phyloP scores from a whole-genome alignment of 1,140 invertebrate species.

The Drosophila navojoa region DNA sequence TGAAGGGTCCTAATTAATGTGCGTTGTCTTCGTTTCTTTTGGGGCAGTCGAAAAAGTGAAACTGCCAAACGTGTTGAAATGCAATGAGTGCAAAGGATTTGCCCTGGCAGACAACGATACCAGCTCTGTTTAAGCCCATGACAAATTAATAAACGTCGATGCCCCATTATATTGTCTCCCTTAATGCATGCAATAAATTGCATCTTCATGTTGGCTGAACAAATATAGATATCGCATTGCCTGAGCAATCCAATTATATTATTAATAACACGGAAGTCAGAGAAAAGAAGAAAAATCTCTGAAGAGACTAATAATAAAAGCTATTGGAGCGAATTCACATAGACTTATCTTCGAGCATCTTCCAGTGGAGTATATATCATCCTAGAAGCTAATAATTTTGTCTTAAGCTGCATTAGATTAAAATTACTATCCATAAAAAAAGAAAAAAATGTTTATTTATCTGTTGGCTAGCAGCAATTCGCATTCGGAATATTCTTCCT shows the following conservation, averaged over 20 bases:
- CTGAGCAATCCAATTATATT: conserved; percentile 40
- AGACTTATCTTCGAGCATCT: no score
- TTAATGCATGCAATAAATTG: conserved; percentile 74
- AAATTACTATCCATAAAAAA: not conserved
- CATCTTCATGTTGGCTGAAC: conserved; percentile 24
- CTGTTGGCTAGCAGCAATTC: not conserved
- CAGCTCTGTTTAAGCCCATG: conserved; percentile 2
- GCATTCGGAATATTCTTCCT: no score
- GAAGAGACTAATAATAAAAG: no score
- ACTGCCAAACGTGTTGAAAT: conserved; percentile 71
- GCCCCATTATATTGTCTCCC: conserved; percentile 74
- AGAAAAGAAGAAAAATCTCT: not conserved
- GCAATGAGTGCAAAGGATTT: conserved; percentile 43
- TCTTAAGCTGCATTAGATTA: no score
- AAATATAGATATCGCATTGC: conserved; percentile 66
- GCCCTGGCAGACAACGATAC: conserved; percentile 21
- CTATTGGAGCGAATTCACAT: no score
- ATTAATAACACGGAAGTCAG: conserved; percentile 16
- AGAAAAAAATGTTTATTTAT: not conserved
- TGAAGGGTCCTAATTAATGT: conserved; percentile 75
- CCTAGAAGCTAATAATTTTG: not conserved
- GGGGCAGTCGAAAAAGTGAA: conserved; percentile 16
- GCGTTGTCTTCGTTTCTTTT: conserved; percentile 31
- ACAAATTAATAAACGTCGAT: conserved; percentile 79
- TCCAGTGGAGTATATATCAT: not conserved